These are phyloP conservation scores for Petrocephalus schoutedeni DNA, from an alignment of 2,797 vertebrate species.

Conservation along the genomic window DNA sequence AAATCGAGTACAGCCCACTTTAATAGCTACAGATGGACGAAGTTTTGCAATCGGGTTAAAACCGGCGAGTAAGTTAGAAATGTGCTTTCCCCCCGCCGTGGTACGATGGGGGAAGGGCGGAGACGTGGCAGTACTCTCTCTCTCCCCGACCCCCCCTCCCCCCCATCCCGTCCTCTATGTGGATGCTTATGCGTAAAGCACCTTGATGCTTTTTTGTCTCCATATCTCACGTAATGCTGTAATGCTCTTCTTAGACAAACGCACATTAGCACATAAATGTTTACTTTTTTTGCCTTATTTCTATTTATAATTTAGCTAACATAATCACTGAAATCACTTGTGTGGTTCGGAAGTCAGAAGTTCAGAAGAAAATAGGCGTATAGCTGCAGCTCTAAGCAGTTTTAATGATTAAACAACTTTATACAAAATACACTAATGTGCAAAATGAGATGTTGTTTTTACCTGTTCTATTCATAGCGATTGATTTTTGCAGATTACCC, in stretches of 20 bases:
- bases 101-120: conserved; percentile 52
- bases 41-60: not conserved
- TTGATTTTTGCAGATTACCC: not conserved
- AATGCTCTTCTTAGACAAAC: not conserved
- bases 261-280: not conserved
- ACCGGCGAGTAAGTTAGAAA: not conserved
- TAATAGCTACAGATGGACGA: not conserved
- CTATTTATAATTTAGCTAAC: not conserved
- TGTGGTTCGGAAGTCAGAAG: not conserved
- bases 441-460: not conserved
- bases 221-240: not conserved
- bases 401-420: not conserved
- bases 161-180: conserved; percentile 33
- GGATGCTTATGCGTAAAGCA: not conserved
- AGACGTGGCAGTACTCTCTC: conserved; percentile 62
- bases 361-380: not conserved
- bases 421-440: not conserved
- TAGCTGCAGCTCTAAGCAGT: not conserved
- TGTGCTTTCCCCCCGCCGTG: not conserved
- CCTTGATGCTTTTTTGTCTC: not conserved
- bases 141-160: not conserved
- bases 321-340: not conserved
- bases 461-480: not conserved
- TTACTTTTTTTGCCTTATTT: not conserved
- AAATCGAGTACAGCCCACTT: not conserved